A percentile compares a stretch with the other conserved stretches of the same genome.
phyloP scores from a whole-genome alignment of 1,140 invertebrate species.

The Zelostemma sp. region DNA sequence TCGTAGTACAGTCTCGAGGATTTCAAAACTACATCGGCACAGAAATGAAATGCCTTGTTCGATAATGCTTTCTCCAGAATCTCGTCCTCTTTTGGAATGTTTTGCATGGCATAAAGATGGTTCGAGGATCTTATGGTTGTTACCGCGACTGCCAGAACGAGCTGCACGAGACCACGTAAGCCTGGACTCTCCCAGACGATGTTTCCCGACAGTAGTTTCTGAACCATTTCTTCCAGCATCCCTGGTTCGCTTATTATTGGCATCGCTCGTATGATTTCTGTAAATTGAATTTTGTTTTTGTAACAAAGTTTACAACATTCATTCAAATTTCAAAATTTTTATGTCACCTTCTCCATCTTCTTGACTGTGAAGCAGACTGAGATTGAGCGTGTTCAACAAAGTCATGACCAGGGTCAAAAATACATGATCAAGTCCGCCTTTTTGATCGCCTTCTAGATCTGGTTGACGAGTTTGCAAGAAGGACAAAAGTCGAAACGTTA shows the following conservation, averaged over 20 bases:
- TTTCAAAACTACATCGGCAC: constrained; percentile 80
- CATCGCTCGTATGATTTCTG: constrained; percentile 78
- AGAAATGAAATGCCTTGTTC: constrained; percentile 85
- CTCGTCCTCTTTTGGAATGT: constrained; percentile 63
- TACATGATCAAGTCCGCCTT: constrained; percentile 81
- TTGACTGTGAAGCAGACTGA: constrained; percentile 80
- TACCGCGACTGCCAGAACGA: constrained; percentile 86
- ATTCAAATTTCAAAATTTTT: constrained; percentile 14
- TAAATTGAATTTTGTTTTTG: constrained; percentile 15
- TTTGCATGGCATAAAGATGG: constrained; percentile 55
- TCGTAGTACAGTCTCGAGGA: constrained; percentile 79
- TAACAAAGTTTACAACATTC: too few species aligned
- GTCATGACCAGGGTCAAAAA: constrained; percentile 85
- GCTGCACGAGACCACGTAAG: constrained; percentile 80
- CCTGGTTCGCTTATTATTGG: constrained; percentile 80
- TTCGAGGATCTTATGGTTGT: constrained; percentile 79
- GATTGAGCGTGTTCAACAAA: constrained; percentile 86
- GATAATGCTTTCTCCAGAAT: constrained; percentile 82
- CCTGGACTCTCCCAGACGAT: constrained; percentile 76
- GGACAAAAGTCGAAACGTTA: constrained; percentile 69
- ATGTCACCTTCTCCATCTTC: constrained; percentile 72
- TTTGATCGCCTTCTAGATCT: constrained; percentile 71
- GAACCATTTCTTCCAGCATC: constrained; percentile 72
- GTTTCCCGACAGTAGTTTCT: constrained; percentile 72
- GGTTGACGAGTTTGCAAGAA: constrained; percentile 62